Conservation (phyloP, 2,113 vertebrate genomes). For the Artemisiospiza belli region DNA sequence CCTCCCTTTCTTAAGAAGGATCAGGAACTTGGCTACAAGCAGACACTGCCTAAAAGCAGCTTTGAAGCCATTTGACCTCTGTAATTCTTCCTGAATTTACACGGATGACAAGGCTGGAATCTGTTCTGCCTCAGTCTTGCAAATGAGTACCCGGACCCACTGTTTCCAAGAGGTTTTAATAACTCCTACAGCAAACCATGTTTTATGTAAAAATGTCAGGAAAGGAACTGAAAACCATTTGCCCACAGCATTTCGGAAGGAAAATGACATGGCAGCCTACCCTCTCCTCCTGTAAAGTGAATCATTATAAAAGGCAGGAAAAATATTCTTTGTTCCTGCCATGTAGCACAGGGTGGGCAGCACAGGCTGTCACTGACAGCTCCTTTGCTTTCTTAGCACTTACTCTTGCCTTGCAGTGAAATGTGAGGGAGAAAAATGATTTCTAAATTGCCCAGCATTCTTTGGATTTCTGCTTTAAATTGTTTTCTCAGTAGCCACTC, state of each 20-base stretch:
- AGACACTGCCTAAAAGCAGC: neutral
- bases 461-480: neutral
- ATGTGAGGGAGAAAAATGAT: neutral
- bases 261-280: constrained; percentile 18
- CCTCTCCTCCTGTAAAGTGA: neutral
- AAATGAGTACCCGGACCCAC: neutral
- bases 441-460: neutral
- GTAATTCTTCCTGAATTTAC: neutral
- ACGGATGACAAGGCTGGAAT: neutral
- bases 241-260: neutral
- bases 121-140: neutral
- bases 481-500: neutral
- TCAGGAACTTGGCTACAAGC: neutral
- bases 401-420: neutral
- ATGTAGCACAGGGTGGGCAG: neutral
- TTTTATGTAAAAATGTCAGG: constrained; percentile 23
- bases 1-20: neutral
- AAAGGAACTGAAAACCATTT: constrained; percentile 23
- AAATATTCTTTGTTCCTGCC: constrained; percentile 30
- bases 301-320: constrained; percentile 7
- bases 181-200: neutral
- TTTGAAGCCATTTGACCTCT: constrained; percentile 8
- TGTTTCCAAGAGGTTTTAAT: neutral
- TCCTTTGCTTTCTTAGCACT: constrained; percentile 1
- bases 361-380: constrained; percentile 16